phyloP scores from a whole-genome alignment of 2,797 vertebrate species.

The Cyclura pinguis region DNA sequence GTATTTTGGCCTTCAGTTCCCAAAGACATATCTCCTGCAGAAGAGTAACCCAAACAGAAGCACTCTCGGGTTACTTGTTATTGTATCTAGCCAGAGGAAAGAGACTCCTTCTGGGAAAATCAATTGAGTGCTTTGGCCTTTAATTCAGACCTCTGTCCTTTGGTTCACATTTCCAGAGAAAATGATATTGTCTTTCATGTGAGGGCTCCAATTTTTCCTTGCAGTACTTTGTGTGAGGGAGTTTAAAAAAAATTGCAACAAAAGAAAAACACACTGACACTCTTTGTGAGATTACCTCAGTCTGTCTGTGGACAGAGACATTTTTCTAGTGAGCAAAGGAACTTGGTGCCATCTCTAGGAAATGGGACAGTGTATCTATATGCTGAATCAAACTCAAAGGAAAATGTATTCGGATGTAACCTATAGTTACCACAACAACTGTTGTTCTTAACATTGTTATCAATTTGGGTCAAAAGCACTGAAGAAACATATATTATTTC shows the following conservation, averaged over 20 bases:
- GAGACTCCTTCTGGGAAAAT: background rate
- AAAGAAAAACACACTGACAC: too few relatives aligned
- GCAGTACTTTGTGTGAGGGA: background rate
- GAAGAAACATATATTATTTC: background rate
- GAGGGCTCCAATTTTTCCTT: background rate
- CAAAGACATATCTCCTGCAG: background rate
- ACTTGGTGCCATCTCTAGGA: background rate
- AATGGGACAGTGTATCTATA: background rate
- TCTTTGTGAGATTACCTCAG: background rate
- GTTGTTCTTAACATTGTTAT: background rate
- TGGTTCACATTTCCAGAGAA: background rate
- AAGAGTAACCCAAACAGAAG: background rate
- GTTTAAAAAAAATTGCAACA: background rate
- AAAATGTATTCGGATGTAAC: background rate
- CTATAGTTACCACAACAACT: background rate
- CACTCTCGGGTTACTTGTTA: background rate
- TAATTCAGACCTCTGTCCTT: background rate
- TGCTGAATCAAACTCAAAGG: background rate
- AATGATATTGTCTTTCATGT: background rate
- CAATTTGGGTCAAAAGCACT: background rate
- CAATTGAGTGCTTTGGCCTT: background rate
- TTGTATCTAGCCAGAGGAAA: background rate
- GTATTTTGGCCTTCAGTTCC: background rate
- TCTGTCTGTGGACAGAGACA: background rate
- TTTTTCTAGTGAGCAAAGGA: background rate